Conservation (phyloP, 1,140 invertebrate species). For the Lepidurus apus region DNA sequence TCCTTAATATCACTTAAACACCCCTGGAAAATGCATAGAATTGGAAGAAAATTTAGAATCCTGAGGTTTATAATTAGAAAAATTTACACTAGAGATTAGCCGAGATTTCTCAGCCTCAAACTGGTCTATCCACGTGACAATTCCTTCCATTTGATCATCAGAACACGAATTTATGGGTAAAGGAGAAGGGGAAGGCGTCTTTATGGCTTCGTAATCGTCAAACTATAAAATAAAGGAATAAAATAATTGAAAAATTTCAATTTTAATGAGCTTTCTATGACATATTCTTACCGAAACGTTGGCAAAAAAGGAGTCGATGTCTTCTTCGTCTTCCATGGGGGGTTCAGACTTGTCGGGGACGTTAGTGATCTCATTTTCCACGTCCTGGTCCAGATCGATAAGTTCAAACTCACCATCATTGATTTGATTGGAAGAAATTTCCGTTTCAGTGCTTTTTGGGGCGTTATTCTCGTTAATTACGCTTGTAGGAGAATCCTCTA, state of each 20-base stretch:
- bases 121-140: background rate
- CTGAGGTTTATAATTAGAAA: background rate
- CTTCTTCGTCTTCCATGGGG: background rate
- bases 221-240: background rate
- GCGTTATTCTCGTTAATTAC: background rate
- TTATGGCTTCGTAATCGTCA: background rate
- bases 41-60: background rate
- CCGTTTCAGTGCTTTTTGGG: background rate
- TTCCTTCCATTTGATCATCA: background rate
- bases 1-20: background rate
- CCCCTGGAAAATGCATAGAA: background rate
- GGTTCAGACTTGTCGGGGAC: background rate
- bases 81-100: background rate
- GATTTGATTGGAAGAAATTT: background rate
- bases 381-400: background rate
- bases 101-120: background rate
- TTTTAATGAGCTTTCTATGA: no score
- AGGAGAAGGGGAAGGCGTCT: background rate
- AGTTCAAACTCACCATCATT: no score
- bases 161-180: background rate
- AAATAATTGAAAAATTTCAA: no score
- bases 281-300: background rate
- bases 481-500: background rate
- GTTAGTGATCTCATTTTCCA: background rate
- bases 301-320: background rate